These are phyloP conservation scores for Cherax quadricarinatus DNA, from an alignment of 1,140 invertebrate species.

Conservation along the genomic window DNA sequence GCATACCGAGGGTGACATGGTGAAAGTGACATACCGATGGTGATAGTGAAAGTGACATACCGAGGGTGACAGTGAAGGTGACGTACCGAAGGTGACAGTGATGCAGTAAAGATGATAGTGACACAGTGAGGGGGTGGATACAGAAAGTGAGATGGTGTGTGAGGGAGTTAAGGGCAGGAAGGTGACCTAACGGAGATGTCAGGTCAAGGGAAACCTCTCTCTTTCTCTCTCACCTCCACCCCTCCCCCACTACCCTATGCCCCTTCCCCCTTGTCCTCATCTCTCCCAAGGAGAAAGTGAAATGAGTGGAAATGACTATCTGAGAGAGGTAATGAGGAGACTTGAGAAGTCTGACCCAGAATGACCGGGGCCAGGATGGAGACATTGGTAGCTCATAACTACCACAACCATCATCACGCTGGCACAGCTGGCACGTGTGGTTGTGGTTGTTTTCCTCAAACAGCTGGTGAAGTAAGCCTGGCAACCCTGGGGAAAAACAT, in stretches of 20 bases:
- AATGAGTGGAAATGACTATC: not conserved
- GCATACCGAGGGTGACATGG: too few relatives aligned
- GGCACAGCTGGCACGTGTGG: not conserved
- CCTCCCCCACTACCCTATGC: not conserved
- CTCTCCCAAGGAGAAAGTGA: not conserved
- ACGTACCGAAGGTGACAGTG: too few relatives aligned
- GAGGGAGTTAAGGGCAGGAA: not conserved
- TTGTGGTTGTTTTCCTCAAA: not conserved
- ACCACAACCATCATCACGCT: constrained; percentile 12
- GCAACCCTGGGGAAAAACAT: not conserved
- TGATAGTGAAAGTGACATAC: too few relatives aligned
- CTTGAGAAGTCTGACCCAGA: not conserved
- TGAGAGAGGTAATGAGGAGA: not conserved
- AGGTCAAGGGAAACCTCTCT: not conserved
- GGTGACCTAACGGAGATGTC: not conserved
- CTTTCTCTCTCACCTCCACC: not conserved
- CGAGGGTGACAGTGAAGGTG: too few relatives aligned
- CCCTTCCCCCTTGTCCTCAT: not conserved
- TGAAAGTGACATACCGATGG: too few relatives aligned
- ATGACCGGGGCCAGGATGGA: constrained; percentile 2
- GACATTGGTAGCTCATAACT: not conserved
- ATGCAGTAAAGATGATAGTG: too few relatives aligned
- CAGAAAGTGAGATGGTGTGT: too few relatives aligned
- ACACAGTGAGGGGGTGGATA: too few relatives aligned
- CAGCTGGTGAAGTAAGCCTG: not conserved